These are phyloP conservation scores for Brachionus plicatilis DNA, from an alignment of 1,140 invertebrate species.

Conservation along the genomic window DNA sequence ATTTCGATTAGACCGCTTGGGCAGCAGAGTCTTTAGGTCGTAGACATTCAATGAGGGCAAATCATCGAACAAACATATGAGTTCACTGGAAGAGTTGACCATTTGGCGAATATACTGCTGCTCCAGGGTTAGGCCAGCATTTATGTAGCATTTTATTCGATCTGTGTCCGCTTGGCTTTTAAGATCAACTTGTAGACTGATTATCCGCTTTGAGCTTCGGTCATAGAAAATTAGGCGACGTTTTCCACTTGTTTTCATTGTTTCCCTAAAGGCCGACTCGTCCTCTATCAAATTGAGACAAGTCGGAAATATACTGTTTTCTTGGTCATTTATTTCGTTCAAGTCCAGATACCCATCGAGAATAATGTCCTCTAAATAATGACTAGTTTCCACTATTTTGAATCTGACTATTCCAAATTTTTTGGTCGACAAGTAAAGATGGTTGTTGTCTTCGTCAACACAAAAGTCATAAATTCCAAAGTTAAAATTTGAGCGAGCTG, in stretches of 20 bases:
- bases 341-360: conserved; percentile 6
- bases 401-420: conserved; percentile 21
- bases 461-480: conserved; percentile 17
- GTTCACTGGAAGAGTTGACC: not conserved
- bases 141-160: not conserved
- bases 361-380: conserved; percentile 1
- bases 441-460: conserved; percentile 22
- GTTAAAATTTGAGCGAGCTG: not conserved
- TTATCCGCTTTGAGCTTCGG: not conserved
- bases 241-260: conserved; percentile 4
- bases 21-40: conserved; percentile 15
- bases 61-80: conserved; percentile 33
- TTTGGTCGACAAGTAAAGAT: conserved; percentile 4
- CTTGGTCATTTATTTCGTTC: not conserved
- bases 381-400: not conserved
- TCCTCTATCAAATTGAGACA: conserved; percentile 37
- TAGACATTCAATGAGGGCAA: not conserved
- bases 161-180: not conserved
- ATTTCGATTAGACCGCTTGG: not conserved
- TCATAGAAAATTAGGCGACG: conserved; percentile 13
- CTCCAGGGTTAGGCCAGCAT: conserved; percentile 15
- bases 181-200: not conserved
- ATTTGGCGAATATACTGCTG: conserved; percentile 13
- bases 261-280: conserved; percentile 29
- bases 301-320: not conserved